phyloP scores from a whole-genome alignment of 2,113 vertebrate species.

The Semicossyphus pulcher region DNA sequence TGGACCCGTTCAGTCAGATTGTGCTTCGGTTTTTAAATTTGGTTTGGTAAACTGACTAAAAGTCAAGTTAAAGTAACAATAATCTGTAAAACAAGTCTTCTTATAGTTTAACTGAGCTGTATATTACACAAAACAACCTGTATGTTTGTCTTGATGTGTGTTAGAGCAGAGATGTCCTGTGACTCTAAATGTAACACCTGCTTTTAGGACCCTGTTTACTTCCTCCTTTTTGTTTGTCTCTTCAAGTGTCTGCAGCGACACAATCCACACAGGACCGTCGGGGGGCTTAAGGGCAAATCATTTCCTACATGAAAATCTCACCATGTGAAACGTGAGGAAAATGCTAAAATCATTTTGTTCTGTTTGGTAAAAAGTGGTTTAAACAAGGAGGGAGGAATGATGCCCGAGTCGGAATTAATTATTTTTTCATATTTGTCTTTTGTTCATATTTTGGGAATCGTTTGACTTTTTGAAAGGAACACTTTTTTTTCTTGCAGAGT shows the following conservation, averaged over 20 bases:
- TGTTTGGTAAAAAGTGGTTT: constrained; percentile 11
- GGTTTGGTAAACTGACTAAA: constrained; percentile 33
- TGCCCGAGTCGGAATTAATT: no score
- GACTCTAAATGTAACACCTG: neutral
- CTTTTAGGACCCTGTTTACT: neutral
- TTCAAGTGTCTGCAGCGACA: constrained; percentile 14
- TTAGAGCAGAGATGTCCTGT: constrained; percentile 13
- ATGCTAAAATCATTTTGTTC: constrained; percentile 1
- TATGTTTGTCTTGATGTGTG: neutral
- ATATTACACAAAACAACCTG: neutral
- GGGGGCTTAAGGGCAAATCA: constrained; percentile 16
- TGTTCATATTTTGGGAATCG: no score
- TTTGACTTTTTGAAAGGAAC: no score
- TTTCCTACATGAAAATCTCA: constrained; percentile 46
- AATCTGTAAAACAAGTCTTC: no score
- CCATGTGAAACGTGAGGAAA: constrained; percentile 48
- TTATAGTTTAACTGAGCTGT: no score
- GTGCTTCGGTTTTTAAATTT: constrained; percentile 72
- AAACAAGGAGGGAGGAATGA: constrained; percentile 1
- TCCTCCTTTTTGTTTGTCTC: neutral
- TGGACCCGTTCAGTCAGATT: constrained; percentile 71
- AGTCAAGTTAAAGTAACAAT: neutral
- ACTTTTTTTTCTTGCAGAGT: neutral
- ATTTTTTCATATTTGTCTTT: no score
- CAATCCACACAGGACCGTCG: constrained; percentile 17